Percentiles rank a stretch among this genome's conserved stretches.
Conservation (phyloP, 1,140 invertebrate genomes). For the Alviniconcha marisindica region DNA sequence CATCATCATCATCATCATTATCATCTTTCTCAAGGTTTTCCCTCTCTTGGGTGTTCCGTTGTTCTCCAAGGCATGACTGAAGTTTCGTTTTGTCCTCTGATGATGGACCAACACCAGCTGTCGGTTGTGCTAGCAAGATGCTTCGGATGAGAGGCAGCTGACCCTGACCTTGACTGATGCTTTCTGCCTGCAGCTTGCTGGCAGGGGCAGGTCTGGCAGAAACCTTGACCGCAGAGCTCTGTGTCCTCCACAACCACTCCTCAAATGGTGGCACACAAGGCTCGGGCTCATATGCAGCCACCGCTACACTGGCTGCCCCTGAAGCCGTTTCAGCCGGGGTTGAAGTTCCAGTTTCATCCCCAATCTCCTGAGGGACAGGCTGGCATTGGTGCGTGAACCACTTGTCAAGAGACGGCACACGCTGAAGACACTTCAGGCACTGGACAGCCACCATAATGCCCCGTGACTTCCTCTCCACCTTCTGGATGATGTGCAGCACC, state of each 20-base stretch:
- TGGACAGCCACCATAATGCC: constrained; percentile 20
- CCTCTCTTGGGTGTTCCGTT: too few relatives aligned
- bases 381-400: constrained; percentile 7
- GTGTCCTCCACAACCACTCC: constrained; percentile 17
- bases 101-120: too few relatives aligned
- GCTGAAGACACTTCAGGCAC: background rate
- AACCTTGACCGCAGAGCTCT: background rate
- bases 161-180: background rate
- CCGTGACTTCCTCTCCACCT: background rate
- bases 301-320: background rate
- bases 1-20: background rate
- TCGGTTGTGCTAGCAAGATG: background rate
- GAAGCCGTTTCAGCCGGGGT: background rate
- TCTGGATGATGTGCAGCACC: background rate
- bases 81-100: background rate
- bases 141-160: constrained; percentile 16
- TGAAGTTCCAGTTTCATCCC: background rate
- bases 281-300: background rate
- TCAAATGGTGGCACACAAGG: background rate
- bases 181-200: background rate
- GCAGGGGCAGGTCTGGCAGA: background rate
- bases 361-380: background rate
- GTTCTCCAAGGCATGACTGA: too few relatives aligned
- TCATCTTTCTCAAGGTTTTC: background rate
- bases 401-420: background rate